Conservation (phyloP, 1,140 invertebrate species). For the Neocloeon triangulifer region DNA sequence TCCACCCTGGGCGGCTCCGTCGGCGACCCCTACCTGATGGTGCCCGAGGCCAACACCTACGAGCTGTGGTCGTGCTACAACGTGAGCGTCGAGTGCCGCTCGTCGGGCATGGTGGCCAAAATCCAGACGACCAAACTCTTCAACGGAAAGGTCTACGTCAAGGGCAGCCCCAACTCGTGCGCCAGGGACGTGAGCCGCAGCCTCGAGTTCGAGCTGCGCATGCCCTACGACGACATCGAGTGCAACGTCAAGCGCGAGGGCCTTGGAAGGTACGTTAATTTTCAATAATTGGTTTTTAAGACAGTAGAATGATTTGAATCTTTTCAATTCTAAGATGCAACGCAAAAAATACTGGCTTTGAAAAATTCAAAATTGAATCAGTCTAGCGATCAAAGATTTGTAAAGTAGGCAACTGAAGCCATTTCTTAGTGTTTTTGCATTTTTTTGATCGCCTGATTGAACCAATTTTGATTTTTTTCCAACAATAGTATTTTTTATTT, state of each 20-base stretch:
- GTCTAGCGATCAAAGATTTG: no score
- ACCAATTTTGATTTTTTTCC: no score
- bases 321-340: no score
- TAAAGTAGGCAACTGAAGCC: no score
- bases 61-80: slow-evolving; percentile 87
- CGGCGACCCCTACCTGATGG: slow-evolving; percentile 70
- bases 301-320: no score
- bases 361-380: no score
- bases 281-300: no score
- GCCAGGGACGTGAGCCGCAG: slow-evolving; percentile 64
- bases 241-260: slow-evolving; percentile 72
- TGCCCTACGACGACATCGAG: slow-evolving; percentile 79
- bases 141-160: slow-evolving; percentile 84
- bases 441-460: no score
- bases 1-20: slow-evolving; percentile 53
- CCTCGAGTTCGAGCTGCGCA: slow-evolving; percentile 65
- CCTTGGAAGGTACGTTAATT: no score
- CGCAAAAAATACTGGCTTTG: no score
- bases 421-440: no score
- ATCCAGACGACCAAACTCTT: slow-evolving; percentile 82
- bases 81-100: slow-evolving; percentile 75
- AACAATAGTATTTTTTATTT: neutral
- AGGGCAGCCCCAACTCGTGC: slow-evolving; percentile 77
- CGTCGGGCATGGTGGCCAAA: slow-evolving; percentile 76
- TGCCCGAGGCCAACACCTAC: slow-evolving; percentile 72